A percentile compares a stretch with the other conserved stretches of the same genome.
Evolutionary conservation across 2,797 vertebrate genomes (phyloP).

Genomic region (Myotis myotis): DNA sequence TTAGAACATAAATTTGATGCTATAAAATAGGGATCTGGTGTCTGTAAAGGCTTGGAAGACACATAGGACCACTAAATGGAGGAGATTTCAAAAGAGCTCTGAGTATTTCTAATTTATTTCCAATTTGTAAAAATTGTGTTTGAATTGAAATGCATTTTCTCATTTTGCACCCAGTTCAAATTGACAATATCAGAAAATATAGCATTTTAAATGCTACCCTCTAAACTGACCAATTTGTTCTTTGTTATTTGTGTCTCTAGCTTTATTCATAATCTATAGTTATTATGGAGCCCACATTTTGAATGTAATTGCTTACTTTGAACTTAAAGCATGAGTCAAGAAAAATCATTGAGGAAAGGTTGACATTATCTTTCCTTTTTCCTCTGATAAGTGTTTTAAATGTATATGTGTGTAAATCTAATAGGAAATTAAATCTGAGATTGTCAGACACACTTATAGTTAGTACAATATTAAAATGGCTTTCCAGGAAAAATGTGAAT

Average conservation of each 20-base stretch:
- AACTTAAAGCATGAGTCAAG: conserved; percentile 44
- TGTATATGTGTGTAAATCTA: background rate
- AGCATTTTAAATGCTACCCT: conserved; percentile 32
- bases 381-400: background rate
- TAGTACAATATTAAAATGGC: background rate
- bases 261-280: conserved; percentile 46
- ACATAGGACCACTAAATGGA: background rate
- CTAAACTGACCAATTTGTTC: conserved; percentile 39
- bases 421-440: background rate
- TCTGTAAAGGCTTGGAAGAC: background rate
- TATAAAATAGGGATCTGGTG: background rate
- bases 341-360: background rate
- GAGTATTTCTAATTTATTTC: conserved; percentile 11
- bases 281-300: conserved; percentile 32
- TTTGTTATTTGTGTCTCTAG: conserved; percentile 49
- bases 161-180: conserved; percentile 41
- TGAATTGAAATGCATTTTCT: conserved; percentile 29
- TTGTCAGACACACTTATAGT: background rate
- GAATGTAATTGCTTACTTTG: conserved; percentile 14
- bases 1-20: background rate
- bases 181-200: conserved; percentile 2
- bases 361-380: conserved; percentile 13
- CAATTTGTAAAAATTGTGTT: conserved; percentile 38
- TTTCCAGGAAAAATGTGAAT: conserved; percentile 43
- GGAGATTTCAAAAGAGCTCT: background rate